Base-by-base conservation (phyloP, 2,888 invertebrate genomes). In the Cordilura impudica region DNA sequence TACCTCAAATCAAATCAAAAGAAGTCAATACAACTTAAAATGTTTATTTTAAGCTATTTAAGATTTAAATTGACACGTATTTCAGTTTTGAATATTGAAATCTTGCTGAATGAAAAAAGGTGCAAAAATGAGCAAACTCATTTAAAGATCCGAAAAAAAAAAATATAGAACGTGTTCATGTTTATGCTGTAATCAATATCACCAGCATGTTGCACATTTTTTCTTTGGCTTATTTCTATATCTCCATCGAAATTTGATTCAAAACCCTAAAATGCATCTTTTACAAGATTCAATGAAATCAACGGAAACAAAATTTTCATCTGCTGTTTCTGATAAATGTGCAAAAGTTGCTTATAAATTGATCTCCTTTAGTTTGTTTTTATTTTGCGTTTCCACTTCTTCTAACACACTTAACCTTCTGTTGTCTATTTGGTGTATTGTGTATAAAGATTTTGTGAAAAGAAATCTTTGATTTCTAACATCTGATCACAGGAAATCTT, bases 301-400 rank as follows among this genome's bases (percentile, higher is more conserved):
- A 31, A 49, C 54, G 39, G 69, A 70, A 70, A 12, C 12, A 10
- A 35, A 35, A 58, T 29, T 23, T 31, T 74, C 75, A 80, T 73
- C 70, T 73, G 74, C 60, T 53, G 12, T 8, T 56, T 74, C 58
- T 51, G 69, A 29, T 83, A 85, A 85, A 88, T 87, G 87, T 88
- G 88, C 88, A 87, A 87, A 88, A 87, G 85, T 86, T 84, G 84
- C 85, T 82, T 84, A 83, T 82, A 84, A 75, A 71, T 71, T 81
- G 69, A 61, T 73, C 74, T 60, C 54, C 65, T 54, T 58, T 39
- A 43, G 23, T 54, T 53, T 47, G 45, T 49, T 29, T 58, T 47
- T 18, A 66, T 58, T 29, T 29, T n/a, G 14, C 8, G 61, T 70
- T 35, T 8, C 10, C n/a, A 7, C 8, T 56, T 45, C 29, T 31